Evolutionary conservation across 2,888 invertebrate species (phyloP).

Genomic region (Temnothorax ravouxi): DNA sequence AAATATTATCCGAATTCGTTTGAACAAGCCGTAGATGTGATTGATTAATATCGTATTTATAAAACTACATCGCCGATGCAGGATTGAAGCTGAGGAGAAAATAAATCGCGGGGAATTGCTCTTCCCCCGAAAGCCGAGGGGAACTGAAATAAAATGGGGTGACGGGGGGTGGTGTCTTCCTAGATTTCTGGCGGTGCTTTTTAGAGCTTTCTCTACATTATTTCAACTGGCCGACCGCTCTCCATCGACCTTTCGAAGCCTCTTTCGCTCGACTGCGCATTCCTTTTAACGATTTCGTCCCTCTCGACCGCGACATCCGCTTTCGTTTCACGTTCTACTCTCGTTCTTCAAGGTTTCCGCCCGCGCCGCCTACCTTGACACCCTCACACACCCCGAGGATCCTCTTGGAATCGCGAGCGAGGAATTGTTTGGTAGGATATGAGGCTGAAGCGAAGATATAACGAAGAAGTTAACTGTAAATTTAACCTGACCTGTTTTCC

Average conservation of each 20-base stretch:
- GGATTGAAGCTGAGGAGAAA: neutral
- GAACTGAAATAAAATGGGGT: conserved; percentile 50
- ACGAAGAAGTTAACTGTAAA: conserved; percentile 21
- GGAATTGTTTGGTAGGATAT: neutral
- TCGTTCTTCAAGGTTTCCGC: conserved; percentile 63
- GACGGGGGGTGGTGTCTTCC: conserved; percentile 44
- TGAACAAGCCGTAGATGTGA: neutral
- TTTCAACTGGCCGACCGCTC: conserved; percentile 72
- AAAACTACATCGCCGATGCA: neutral
- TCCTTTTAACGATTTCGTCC: conserved; percentile 85
- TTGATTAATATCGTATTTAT: neutral
- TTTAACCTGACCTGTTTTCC: neutral
- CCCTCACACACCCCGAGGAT: neutral
- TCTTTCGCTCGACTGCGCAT: conserved; percentile 84
- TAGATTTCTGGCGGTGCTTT: conserved; percentile 72
- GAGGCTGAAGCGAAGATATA: neutral
- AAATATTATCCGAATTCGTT: neutral
- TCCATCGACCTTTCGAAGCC: conserved; percentile 67
- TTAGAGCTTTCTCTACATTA: conserved; percentile 80
- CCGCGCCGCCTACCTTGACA: neutral
- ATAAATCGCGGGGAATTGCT: neutral
- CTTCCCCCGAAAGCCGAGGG: neutral
- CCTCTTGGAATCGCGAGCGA: neutral
- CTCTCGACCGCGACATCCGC: conserved; percentile 73
- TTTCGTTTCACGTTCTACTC: conserved; percentile 78